Evolutionary conservation across 2,888 invertebrate genomes (phyloP).

Genomic region (Poecilobothrus nobilitatus): DNA sequence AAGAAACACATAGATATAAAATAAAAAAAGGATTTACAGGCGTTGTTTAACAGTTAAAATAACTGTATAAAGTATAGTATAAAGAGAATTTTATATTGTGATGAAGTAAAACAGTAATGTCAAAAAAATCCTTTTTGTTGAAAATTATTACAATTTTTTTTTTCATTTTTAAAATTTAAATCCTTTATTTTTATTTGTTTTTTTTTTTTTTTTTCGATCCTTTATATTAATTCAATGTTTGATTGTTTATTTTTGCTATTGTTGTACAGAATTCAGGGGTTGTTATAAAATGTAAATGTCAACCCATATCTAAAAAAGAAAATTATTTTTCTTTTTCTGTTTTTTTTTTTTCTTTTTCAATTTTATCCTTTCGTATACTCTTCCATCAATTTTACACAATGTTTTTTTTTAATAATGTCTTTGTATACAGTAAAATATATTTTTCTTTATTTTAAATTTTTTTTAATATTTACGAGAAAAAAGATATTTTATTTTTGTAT

Average conservation of each 20-base stretch:
- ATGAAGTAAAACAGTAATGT: not conserved
- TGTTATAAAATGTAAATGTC: constrained; percentile 1
- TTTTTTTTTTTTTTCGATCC: too few species aligned
- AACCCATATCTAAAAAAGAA: constrained; percentile 1
- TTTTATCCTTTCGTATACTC: not conserved
- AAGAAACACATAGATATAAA: not conserved
- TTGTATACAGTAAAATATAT: not conserved
- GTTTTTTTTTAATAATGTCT: not conserved
- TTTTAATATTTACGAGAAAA: too few species aligned
- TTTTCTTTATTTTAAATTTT: not conserved
- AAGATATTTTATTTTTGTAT: too few species aligned
- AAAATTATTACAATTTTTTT: not conserved
- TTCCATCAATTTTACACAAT: too few species aligned
- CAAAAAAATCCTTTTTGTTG: not conserved
- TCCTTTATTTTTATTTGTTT: not conserved
- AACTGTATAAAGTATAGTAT: too few species aligned
- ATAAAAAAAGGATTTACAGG: not conserved
- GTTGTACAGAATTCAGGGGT: not conserved
- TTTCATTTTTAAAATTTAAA: not conserved
- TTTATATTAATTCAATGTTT: not conserved
- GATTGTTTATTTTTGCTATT: not conserved
- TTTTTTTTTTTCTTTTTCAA: too few species aligned
- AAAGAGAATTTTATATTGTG: not conserved
- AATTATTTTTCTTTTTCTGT: not conserved
- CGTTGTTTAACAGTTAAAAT: not conserved